Conservation (phyloP, 23 tunicate genomes). For the Diplosoma virens region DNA sequence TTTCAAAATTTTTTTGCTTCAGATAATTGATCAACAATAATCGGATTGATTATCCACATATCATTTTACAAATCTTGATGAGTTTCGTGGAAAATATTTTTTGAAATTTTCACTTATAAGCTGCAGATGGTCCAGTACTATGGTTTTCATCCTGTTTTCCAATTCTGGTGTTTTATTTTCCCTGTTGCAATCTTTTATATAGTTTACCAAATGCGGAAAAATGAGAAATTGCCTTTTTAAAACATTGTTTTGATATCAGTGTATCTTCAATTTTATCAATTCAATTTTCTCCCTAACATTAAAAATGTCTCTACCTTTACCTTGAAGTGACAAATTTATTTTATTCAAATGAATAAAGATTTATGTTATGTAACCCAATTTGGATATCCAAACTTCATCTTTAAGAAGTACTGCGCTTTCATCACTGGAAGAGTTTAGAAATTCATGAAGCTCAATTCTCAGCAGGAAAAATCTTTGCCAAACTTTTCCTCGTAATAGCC, state of each 20-base stretch:
- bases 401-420: too few relatives aligned
- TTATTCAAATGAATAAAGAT: too few relatives aligned
- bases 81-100: slow-evolving; percentile 27
- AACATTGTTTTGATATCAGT: not conserved
- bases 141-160: slow-evolving; percentile 4
- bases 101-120: slow-evolving; percentile 1
- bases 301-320: not conserved
- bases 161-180: slow-evolving; percentile 26
- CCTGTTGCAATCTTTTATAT: slow-evolving; percentile 22
- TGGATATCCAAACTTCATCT: too few relatives aligned
- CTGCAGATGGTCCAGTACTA: slow-evolving; percentile 29
- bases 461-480: too few relatives aligned
- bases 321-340: not conserved
- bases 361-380: too few relatives aligned
- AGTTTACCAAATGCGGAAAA: slow-evolving; percentile 34
- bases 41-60: slow-evolving; percentile 33
- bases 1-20: slow-evolving; percentile 38
- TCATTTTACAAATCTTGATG: slow-evolving; percentile 43
- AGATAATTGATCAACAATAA: slow-evolving; percentile 31
- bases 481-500: too few relatives aligned
- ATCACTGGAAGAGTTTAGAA: too few relatives aligned
- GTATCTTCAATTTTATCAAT: not conserved
- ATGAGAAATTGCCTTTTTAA: slow-evolving; percentile 20
- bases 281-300: slow-evolving; percentile 6
- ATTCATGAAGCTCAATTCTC: too few relatives aligned